Conservation (phyloP, 2,888 invertebrate genomes). For the Matsumyia berberina region DNA sequence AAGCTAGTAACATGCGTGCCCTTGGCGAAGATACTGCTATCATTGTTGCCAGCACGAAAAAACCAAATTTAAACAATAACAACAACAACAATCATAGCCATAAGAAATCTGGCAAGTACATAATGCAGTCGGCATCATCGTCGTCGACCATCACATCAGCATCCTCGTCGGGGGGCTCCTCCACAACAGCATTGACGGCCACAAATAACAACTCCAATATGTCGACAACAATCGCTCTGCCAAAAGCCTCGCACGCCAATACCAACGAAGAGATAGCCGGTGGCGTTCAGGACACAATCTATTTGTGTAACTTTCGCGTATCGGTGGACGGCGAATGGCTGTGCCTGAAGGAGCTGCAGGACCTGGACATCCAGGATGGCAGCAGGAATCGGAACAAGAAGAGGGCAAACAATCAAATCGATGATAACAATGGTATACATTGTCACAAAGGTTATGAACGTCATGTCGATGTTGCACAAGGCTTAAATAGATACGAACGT, state of each 20-base stretch:
- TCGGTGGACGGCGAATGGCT: conserved; percentile 99
- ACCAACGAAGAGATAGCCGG: conserved; percentile 83
- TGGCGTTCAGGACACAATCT: conserved; percentile 97
- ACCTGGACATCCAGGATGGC: conserved; percentile 92
- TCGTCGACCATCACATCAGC: conserved; percentile 69
- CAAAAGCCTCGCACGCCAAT: conserved; percentile 84
- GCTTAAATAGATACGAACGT: conserved; percentile 83
- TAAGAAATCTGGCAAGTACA: conserved; percentile 62
- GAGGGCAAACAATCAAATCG: conserved; percentile 77
- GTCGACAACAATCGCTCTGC: conserved; percentile 82
- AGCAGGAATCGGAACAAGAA: conserved; percentile 70
- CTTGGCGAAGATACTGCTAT: conserved; percentile 80
- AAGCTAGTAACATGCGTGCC: conserved; percentile 81
- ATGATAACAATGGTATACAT: conserved; percentile 75
- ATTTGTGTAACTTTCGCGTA: conserved; percentile 98
- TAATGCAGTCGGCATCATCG: conserved; percentile 69
- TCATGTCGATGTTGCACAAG: conserved; percentile 79
- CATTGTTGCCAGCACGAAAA: conserved; percentile 78
- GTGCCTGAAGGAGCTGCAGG: conserved; percentile 96
- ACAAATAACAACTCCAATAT: conserved; percentile 76
- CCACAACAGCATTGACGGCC: conserved; percentile 51
- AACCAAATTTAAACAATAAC: conserved; percentile 78
- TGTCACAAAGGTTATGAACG: conserved; percentile 77
- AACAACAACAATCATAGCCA: conserved; percentile 77
- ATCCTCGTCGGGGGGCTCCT: conserved; percentile 64